Base-by-base conservation (phyloP, 2,113 vertebrate genomes). In the Oriolus oriolus region DNA sequence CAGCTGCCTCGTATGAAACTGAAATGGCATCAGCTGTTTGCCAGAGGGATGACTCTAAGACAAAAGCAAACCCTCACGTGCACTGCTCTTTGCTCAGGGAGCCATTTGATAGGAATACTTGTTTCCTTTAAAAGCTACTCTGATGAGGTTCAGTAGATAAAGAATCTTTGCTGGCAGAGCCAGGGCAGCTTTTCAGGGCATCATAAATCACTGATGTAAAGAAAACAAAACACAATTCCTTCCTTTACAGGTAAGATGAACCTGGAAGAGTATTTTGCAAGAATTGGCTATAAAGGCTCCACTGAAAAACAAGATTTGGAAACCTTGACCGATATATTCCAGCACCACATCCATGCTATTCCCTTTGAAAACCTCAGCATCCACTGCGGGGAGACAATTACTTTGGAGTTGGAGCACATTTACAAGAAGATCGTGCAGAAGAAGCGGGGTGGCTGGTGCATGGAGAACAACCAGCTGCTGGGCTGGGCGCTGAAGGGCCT, bases 361-460 rank as follows among this genome's bases (percentile, higher is more conserved):
- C 98, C 98, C 15, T 99, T 98, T 14, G 98, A 99, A 96, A 99
- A 99, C 91, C 98, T 99, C 91, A 98, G 98, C 91, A 97, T 99
- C 31, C 99, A 99, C 53, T 98, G 98, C 13, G 98, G 98, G 11
- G 98, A 98, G 94, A 61, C 63, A 89, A 98, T 98, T 74, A 93
- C 75, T 21, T 52, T 99, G 95, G 98, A 98, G 64, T 56, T 99
- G 35, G 95, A 98, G 47, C 76, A 89, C 0, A 83, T 97, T 88
- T 99, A 98, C 69, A 86, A 98, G 76, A 99, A 99, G 92, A 69
- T 99, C 0, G 98, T 99, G 79, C 94, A 69, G 89, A 97, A 54
- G 65, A 95, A 91, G 15, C 85, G 98, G 4, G 99, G 99, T 13
- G 99, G 99, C 4, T 99, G 98, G 98, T 99, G 99, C 96, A 97